phyloP scores from a whole-genome alignment of 2,888 invertebrate genomes.

The Drepanosiphum platanoidis region DNA sequence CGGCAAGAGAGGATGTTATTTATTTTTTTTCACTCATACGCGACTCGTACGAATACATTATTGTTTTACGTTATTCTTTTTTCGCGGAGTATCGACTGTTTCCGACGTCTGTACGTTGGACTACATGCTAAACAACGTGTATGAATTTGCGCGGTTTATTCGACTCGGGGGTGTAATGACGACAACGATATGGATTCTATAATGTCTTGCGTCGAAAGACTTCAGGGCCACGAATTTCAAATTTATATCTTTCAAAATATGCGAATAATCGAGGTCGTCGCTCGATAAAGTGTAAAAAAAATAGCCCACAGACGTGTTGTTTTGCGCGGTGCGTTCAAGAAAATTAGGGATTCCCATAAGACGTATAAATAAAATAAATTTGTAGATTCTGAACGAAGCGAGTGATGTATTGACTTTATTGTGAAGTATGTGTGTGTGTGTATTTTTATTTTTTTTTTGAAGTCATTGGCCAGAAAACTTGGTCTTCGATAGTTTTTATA shows the following conservation, averaged over 20 bases:
- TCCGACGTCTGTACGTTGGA: not conserved
- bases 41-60: not conserved
- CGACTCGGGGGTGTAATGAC: not conserved
- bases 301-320: not conserved
- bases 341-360: no score
- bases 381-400: no score
- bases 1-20: not conserved
- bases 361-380: no score
- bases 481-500: no score
- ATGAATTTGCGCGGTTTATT: not conserved
- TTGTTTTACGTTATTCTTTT: not conserved
- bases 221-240: not conserved
- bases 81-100: slow-evolving; percentile 5
- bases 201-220: not conserved
- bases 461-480: no score
- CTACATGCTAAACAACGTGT: slow-evolving; percentile 1
- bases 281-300: not conserved
- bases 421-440: no score
- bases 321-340: no score
- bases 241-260: not conserved
- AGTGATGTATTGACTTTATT: no score
- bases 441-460: no score
- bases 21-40: no score
- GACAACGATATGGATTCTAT: not conserved
- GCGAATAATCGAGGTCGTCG: not conserved